phyloP scores from a whole-genome alignment of 1,140 invertebrate genomes.

The Dinothrombium tinctorium region DNA sequence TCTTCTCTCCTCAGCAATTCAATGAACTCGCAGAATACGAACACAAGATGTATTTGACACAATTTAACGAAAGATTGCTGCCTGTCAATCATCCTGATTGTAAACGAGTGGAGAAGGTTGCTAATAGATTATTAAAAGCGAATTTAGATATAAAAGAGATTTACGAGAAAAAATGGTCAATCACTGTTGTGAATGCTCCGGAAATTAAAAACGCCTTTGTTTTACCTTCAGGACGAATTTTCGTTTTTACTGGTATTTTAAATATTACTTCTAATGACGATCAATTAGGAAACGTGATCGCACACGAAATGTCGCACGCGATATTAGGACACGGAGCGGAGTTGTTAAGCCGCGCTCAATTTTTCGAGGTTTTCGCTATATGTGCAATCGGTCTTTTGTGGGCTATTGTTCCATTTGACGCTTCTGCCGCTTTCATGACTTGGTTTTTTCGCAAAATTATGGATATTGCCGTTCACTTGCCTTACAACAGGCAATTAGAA shows the following conservation, averaged over 20 bases:
- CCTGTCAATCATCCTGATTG: slow-evolving; percentile 20
- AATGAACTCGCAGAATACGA: slow-evolving; percentile 21
- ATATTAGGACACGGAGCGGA: slow-evolving; percentile 28
- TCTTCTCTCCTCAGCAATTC: slow-evolving; percentile 26
- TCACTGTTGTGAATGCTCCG: slow-evolving; percentile 25
- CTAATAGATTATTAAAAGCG: slow-evolving; percentile 21
- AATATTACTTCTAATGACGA: slow-evolving; percentile 31
- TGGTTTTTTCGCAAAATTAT: slow-evolving; percentile 26
- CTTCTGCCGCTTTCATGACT: slow-evolving; percentile 27
- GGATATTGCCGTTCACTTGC: slow-evolving; percentile 26
- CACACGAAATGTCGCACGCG: slow-evolving; percentile 40
- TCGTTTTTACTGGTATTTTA: slow-evolving; percentile 33
- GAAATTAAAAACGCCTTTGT: slow-evolving; percentile 16
- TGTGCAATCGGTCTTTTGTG: slow-evolving; percentile 30
- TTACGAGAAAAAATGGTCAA: slow-evolving; percentile 23
- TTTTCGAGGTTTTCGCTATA: slow-evolving; percentile 27
- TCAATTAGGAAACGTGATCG: slow-evolving; percentile 32
- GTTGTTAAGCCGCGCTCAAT: slow-evolving; percentile 23
- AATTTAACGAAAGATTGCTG: slow-evolving; percentile 20
- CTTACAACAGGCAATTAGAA: slow-evolving; percentile 33
- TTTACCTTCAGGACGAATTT: slow-evolving; percentile 27
- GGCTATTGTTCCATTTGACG: slow-evolving; percentile 32
- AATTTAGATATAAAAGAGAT: slow-evolving; percentile 26
- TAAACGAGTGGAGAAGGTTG: slow-evolving; percentile 19
- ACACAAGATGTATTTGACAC: slow-evolving; percentile 19